Evolutionary conservation across 2,113 vertebrate species (phyloP).

Genomic region (Micromys minutus): DNA sequence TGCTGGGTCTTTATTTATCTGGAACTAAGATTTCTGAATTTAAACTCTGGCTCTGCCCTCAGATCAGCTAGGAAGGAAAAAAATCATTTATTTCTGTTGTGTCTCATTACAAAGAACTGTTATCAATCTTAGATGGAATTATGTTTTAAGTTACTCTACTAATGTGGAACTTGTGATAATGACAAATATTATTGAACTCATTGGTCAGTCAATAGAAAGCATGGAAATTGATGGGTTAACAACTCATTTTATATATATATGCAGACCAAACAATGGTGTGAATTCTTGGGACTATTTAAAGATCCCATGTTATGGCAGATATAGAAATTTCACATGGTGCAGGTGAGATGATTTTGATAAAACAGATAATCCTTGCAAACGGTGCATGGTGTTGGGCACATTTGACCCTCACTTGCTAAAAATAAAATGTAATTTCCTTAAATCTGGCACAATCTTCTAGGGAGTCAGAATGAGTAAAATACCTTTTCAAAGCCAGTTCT

Average conservation of each 20-base stretch:
- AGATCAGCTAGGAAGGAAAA: not conserved
- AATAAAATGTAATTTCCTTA: conserved; percentile 72
- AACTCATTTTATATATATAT: not conserved
- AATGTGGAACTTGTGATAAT: not conserved
- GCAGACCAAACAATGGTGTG: not conserved
- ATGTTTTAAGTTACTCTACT: not conserved
- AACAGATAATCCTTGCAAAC: conserved; percentile 6
- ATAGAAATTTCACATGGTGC: not conserved
- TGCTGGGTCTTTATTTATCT: not conserved
- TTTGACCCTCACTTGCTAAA: conserved; percentile 59
- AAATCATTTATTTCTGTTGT: not conserved
- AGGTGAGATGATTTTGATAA: conserved; percentile 22
- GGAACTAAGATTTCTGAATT: not conserved
- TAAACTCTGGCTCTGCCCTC: not conserved
- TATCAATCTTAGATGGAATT: not conserved
- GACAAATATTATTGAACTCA: not conserved
- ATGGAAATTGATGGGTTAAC: not conserved
- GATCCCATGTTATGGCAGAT: not conserved
- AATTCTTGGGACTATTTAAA: not conserved
- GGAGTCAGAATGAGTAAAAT: conserved; percentile 64
- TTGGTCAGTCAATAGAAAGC: not conserved
- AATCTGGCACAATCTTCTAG: conserved; percentile 63
- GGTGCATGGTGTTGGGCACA: not conserved
- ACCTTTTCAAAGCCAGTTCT: conserved; percentile 57
- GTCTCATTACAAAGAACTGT: not conserved